Conservation (phyloP, 2,113 vertebrate genomes). For the Perognathus longimembris region DNA sequence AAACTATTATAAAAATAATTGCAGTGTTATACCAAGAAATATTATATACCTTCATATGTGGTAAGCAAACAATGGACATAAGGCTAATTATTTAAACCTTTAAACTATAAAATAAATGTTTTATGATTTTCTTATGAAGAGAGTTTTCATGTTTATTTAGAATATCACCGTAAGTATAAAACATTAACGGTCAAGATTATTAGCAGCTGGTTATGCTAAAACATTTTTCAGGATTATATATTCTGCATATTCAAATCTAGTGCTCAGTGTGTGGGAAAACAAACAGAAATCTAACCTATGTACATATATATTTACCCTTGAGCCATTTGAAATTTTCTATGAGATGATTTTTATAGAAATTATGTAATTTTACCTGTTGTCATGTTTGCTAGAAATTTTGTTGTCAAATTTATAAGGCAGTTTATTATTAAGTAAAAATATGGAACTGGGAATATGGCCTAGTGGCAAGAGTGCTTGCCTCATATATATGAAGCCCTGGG, state of each 20-base stretch:
- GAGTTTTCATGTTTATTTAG: neutral
- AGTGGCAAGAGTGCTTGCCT: too few relatives aligned
- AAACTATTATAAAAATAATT: neutral
- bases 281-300: neutral
- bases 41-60: neutral
- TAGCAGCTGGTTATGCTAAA: neutral
- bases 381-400: neutral
- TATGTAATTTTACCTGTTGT: conserved; percentile 12
- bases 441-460: too few relatives aligned
- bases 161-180: neutral
- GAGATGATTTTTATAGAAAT: neutral
- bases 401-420: conserved; percentile 25
- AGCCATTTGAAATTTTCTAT: conserved; percentile 53
- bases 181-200: neutral
- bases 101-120: neutral
- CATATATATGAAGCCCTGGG: too few relatives aligned
- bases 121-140: neutral
- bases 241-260: neutral
- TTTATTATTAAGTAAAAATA: conserved; percentile 45
- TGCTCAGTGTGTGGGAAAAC: neutral
- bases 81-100: neutral
- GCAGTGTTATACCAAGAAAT: neutral
- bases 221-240: neutral
- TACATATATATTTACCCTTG: conserved; percentile 2
- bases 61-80: neutral